Conservation (phyloP, 2,888 invertebrate genomes). For the Drosophila longiperda region DNA sequence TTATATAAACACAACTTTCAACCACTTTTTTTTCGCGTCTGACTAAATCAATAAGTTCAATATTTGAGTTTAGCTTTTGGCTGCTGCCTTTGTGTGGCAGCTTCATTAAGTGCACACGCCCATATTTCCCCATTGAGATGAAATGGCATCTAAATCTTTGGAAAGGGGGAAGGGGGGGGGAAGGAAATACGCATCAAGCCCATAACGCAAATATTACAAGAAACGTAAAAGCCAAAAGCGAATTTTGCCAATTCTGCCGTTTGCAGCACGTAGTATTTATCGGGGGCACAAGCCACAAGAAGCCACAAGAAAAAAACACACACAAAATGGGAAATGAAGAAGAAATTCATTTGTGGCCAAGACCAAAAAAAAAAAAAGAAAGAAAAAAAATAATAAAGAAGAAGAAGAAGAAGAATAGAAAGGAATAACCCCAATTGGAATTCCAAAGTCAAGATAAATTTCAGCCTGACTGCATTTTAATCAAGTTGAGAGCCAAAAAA, state of each 20-base stretch:
- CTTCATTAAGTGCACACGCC: slow-evolving; percentile 70
- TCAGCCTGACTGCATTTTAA: slow-evolving; percentile 81
- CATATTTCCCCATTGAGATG: slow-evolving; percentile 38
- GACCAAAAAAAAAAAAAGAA: slow-evolving; percentile 5
- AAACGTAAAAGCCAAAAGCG: slow-evolving; percentile 57
- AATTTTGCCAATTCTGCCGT: slow-evolving; percentile 40
- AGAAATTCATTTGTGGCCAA: slow-evolving; percentile 62
- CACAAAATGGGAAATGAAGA: slow-evolving; percentile 15
- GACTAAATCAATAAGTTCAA: slow-evolving; percentile 71
- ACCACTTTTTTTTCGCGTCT: not conserved
- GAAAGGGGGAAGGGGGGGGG: not conserved
- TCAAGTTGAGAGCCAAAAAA: slow-evolving; percentile 62
- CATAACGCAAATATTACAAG: slow-evolving; percentile 64
- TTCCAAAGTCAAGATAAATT: slow-evolving; percentile 60
- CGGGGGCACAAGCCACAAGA: slow-evolving; percentile 29
- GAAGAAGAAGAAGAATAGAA: not conserved
- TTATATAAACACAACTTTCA: not conserved
- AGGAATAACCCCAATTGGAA: slow-evolving; percentile 30
- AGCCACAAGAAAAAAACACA: slow-evolving; percentile 21
- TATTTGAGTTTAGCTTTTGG: slow-evolving; percentile 62
- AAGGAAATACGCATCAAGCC: slow-evolving; percentile 32
- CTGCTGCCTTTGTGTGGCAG: slow-evolving; percentile 58
- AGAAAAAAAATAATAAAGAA: too few relatives aligned
- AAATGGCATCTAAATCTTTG: not conserved
- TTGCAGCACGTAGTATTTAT: slow-evolving; percentile 68